Percentiles rank a stretch among this genome's conserved stretches.
Conservation (phyloP, 2,888 invertebrate genomes). For the Mimachlamys varia region DNA sequence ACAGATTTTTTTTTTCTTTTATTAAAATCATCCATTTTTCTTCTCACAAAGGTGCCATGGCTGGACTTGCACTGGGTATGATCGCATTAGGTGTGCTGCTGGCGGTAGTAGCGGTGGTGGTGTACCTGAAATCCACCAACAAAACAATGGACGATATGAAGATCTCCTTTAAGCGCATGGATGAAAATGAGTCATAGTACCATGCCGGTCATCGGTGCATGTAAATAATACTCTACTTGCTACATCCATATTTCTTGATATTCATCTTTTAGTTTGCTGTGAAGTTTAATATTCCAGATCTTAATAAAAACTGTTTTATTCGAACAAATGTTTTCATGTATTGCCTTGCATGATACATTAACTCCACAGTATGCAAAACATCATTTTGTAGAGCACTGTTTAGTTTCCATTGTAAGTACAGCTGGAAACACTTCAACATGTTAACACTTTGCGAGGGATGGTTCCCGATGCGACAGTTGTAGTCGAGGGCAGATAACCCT, state of each 20-base stretch:
- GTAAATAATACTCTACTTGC: background rate
- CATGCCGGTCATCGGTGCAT: conserved; percentile 3
- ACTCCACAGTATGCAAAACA: background rate
- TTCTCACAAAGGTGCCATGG: conserved; percentile 65
- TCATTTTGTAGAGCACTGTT: no score
- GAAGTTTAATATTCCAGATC: background rate
- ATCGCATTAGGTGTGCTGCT: conserved; percentile 63
- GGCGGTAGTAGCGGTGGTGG: conserved; percentile 56
- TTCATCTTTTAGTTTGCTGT: no score
- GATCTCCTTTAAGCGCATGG: conserved; percentile 57
- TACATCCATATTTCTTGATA: background rate
- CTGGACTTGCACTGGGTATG: conserved; percentile 69
- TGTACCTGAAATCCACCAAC: conserved; percentile 55
- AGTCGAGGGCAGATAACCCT: no score
- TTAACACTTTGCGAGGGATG: no score
- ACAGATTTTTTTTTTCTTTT: no score
- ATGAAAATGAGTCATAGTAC: conserved; percentile 3
- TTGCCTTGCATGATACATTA: background rate
- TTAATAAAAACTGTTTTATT: background rate
- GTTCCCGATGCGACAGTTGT: no score
- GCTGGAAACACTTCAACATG: no score
- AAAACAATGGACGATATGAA: conserved; percentile 59
- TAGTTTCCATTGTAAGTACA: no score
- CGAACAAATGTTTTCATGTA: background rate
- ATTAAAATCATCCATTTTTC: background rate